Base-by-base conservation (phyloP, 2,113 vertebrate species). In the Caranx melampygus region DNA sequence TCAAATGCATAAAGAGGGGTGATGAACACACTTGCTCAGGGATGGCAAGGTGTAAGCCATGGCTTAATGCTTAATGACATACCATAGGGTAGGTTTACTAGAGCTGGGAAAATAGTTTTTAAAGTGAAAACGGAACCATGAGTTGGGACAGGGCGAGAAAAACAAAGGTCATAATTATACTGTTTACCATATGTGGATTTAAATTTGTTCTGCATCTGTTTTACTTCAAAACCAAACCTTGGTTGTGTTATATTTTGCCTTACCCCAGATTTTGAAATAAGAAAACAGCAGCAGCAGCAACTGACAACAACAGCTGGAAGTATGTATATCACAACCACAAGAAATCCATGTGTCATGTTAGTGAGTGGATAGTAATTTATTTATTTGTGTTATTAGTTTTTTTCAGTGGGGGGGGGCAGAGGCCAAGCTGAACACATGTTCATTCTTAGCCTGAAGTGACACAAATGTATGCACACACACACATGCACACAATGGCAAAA, bases 1-100 rank as follows among this genome's bases (percentile, higher is more conserved):
- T 92, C 69, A 63, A 82, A 91, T 91, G 91, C 89, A 90, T 88
- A 88, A 91, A 91, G 90, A 83, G 79, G 85, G 35, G 20, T 67
- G 79, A 85, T 81, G 84, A 91, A 67, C 55, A 47, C 66, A 64
- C 74, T 67, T 81, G 79, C 71, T 82, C 49, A 26, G 57, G 66
- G 85, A 87, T n/a, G 69, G 78, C 44, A 52, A 91, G 83, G 88
- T 91, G 83, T 80, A 75, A 84, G 67, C 84, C 69, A 6, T 21
- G 78, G 80, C 76, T 87, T 89, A 85, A 85, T 81, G 78, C 78
- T 74, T 69, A 81, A 80, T 78, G 73, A 75, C 79, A 51, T 47
- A 63, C 35, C 51, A 37, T 47, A 72, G 49, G 58, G 72, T 44
- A 9, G 54, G 34, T 77, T 85, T 88, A 47, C 45, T 75, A 12